Evolutionary conservation across 2,113 vertebrate species (phyloP), one percentile per base, ranked within the genome.

Genomic region (Cryptotis parvus): DNA sequence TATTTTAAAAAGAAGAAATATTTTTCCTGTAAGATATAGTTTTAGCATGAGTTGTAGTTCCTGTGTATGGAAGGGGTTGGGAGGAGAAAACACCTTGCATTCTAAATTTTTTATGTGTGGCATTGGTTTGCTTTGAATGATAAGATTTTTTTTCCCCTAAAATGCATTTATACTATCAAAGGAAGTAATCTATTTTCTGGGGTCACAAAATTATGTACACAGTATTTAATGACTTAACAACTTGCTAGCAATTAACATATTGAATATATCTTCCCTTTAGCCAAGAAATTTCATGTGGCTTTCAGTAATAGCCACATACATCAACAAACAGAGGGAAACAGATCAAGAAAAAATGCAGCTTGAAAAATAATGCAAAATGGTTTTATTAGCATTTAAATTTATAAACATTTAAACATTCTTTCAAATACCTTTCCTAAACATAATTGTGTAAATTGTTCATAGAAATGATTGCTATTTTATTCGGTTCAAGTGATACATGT

Each of bases 11-110:
- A 69, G 35, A 29, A 27, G 31, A 87, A 58, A 12, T 31, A 61
- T 66, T 22, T 75, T 63, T 18, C 27, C 16, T 63, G 0, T 11
- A 22, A 37, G 61, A 49, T 20, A 69, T 0, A 58, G 4, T 80
- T 29, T 69, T 76, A 69, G 18, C 26, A 8, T 3, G 1, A 33
- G 27, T 41, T 37, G 66, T 72, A 3, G 6, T 37, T 8, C 35
- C 37, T 41, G 4, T 66, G 26, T 16, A 9, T 29, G 27, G 26
- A 61, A n/a, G 39, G n/a, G 9, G 11, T 11, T n/a, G 2, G 20
- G 10, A 20, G 24, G n/a, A 33, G 4, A 1, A 0, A 33, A 20
- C 9, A 11, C 9, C 8, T 10, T 4, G 41, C 15, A n/a, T 9
- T 35, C 15, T 39, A 49, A 14, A 1, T 52, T 68, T 45, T 33